phyloP scores from a whole-genome alignment of 1,140 invertebrate species.

The Neotoxoptera formosana region DNA sequence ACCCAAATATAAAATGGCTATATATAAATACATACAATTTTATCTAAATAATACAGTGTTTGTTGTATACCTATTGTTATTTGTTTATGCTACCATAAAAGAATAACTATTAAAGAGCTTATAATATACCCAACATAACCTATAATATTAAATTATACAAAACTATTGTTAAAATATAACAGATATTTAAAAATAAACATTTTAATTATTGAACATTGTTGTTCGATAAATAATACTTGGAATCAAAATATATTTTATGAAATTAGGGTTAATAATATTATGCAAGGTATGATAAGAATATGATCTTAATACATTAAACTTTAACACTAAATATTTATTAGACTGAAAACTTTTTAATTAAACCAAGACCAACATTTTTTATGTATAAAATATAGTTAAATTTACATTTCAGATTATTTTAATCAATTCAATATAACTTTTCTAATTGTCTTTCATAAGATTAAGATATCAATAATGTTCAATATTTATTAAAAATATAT shows the following conservation, averaged over 20 bases:
- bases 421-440: not conserved
- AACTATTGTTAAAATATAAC: not conserved
- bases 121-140: not conserved
- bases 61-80: not conserved
- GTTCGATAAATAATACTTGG: not conserved
- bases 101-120: not conserved
- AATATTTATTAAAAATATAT: not conserved
- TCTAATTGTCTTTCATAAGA: not conserved
- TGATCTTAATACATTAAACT: too few species aligned
- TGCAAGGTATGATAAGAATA: too few species aligned
- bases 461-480: not conserved
- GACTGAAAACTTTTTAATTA: too few species aligned
- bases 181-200: too few species aligned
- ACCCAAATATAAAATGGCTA: not conserved
- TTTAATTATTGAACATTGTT: not conserved
- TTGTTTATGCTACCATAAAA: not conserved
- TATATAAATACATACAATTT: slow-evolving; percentile 9
- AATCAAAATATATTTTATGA: not conserved
- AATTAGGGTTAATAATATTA: too few species aligned
- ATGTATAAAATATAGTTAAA: not conserved
- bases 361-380: not conserved
- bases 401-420: not conserved
- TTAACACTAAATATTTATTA: too few species aligned
- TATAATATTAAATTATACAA: not conserved
- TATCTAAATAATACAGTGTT: not conserved